Conservation (phyloP, 2,797 vertebrate genomes). For the Pseudochirops corinnae region DNA sequence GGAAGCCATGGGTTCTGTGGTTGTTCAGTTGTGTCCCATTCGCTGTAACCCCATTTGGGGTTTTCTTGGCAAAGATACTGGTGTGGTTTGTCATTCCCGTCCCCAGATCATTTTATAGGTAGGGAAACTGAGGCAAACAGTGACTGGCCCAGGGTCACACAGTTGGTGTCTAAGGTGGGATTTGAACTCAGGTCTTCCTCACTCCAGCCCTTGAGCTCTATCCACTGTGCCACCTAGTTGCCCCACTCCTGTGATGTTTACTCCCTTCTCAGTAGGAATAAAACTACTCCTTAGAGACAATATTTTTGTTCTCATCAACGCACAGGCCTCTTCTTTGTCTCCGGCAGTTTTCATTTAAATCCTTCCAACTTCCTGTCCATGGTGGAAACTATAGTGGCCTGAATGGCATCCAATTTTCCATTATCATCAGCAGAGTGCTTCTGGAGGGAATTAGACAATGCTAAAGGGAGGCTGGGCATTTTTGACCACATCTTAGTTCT, state of each 20-base stretch:
- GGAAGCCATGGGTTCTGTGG: not conserved
- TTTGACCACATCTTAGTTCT: not conserved
- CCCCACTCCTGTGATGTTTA: not conserved
- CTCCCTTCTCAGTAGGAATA: not conserved
- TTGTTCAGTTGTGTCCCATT: not conserved
- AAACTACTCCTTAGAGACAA: not conserved
- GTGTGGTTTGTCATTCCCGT: not conserved
- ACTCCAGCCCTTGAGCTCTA: not conserved
- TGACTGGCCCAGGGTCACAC: not conserved
- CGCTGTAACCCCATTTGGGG: not conserved
- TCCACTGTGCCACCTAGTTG: not conserved
- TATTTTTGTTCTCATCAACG: not conserved
- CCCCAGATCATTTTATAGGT: not conserved
- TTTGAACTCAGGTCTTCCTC: not conserved
- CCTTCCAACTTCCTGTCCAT: slow-evolving; percentile 74
- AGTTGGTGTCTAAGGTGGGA: not conserved
- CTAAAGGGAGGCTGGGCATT: not conserved
- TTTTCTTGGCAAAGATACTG: not conserved
- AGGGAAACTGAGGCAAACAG: not conserved
- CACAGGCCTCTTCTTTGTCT: slow-evolving; percentile 24
- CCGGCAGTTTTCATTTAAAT: slow-evolving; percentile 75
- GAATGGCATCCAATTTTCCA: slow-evolving; percentile 74
- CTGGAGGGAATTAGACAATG: slow-evolving; percentile 64
- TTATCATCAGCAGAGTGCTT: slow-evolving; percentile 68
- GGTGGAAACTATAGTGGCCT: slow-evolving; percentile 62